These are phyloP conservation scores for Sebastes diploproa DNA, from an alignment of 2,797 vertebrate species.

Conservation along the genomic window DNA sequence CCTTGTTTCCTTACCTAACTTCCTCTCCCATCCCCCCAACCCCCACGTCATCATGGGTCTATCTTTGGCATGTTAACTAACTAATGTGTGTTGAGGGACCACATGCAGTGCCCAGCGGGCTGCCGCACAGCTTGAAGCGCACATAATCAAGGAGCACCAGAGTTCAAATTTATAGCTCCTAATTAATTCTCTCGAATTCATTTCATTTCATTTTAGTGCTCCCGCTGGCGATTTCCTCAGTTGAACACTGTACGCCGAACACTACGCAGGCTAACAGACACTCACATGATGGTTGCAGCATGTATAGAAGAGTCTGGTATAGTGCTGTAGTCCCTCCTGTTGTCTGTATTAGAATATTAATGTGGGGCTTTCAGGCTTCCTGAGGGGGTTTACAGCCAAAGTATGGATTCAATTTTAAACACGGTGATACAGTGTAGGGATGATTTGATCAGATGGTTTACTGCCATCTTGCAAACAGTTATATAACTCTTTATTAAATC, in stretches of 20 bases:
- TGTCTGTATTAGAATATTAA: constrained; percentile 1
- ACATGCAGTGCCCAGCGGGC: constrained; percentile 43
- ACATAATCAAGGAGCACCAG: constrained; percentile 63
- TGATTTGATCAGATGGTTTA: constrained; percentile 3
- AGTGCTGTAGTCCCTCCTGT: background rate
- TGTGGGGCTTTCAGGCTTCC: background rate
- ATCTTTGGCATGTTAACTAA: constrained; percentile 53
- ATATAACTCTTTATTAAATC: background rate
- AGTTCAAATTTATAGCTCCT: constrained; percentile 55
- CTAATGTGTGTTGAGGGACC: constrained; percentile 48
- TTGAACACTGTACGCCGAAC: background rate
- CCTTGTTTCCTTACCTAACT: background rate
- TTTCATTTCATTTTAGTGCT: constrained; percentile 55
- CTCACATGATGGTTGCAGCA: background rate
- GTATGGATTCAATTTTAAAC: background rate
- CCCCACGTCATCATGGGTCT: constrained; percentile 2
- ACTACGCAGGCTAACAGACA: background rate
- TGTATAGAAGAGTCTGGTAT: background rate
- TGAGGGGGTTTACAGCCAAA: background rate
- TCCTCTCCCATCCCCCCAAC: constrained; percentile 1
- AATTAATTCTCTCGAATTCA: constrained; percentile 68
- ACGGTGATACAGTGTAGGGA: background rate
- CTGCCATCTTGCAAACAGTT: background rate
- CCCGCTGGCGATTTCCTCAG: constrained; percentile 44
- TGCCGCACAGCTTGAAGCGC: constrained; percentile 28